Evolutionary conservation across 2,888 invertebrate genomes (phyloP).

Genomic region (Cheilosia impressa): DNA sequence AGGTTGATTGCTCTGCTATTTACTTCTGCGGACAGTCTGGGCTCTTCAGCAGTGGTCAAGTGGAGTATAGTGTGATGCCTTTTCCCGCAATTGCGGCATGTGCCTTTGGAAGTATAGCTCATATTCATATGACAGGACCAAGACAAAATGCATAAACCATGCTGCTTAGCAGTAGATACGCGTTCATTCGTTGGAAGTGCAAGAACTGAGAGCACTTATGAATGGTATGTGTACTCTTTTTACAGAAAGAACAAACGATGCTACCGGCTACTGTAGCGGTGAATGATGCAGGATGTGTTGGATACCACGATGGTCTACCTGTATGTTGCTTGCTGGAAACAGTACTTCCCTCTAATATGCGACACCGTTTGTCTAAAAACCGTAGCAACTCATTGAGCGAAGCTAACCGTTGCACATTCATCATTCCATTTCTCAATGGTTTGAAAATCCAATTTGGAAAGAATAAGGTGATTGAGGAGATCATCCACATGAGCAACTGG

Average conservation of each 20-base stretch:
- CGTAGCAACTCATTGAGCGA: background rate
- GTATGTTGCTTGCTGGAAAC: background rate
- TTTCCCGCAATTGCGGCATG: conserved; percentile 7
- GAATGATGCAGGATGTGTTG: conserved; percentile 4
- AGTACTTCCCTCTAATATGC: background rate
- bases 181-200: background rate
- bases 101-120: background rate
- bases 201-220: background rate
- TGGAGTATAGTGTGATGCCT: background rate
- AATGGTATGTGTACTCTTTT: too few relatives aligned
- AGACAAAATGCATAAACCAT: background rate
- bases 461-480: background rate
- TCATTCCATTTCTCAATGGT: background rate
- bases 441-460: conserved; percentile 5
- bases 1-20: too few relatives aligned
- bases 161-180: background rate
- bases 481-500: background rate
- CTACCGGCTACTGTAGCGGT: background rate
- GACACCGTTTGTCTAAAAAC: background rate
- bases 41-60: too few relatives aligned
- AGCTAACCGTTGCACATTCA: background rate
- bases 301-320: background rate
- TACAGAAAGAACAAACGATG: too few relatives aligned
- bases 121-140: too few relatives aligned
- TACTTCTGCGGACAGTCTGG: too few relatives aligned